Evolutionary conservation across 2,113 vertebrate genomes (phyloP).

Genomic region (Struthio camelus): DNA sequence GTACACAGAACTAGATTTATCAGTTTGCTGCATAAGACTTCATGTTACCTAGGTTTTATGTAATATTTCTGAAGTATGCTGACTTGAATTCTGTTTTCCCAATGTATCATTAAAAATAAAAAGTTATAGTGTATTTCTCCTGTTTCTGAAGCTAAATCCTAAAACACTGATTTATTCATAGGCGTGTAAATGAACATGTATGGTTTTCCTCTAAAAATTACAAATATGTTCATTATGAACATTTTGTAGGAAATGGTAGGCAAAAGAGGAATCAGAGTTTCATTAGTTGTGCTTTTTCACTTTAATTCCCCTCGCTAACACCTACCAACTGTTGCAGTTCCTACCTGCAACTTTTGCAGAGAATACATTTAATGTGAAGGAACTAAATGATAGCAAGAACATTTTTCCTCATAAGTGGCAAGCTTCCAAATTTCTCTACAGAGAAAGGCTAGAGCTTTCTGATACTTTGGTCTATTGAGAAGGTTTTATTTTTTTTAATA

Average conservation of each 20-base stretch:
- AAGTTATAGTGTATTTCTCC: neutral
- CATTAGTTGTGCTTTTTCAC: neutral
- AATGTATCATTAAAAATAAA: neutral
- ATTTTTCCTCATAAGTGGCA: neutral
- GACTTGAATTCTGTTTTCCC: neutral
- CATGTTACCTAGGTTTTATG: neutral
- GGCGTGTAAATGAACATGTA: neutral
- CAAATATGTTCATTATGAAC: neutral
- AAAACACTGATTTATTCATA: neutral
- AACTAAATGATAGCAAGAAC: neutral
- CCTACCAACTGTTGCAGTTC: neutral
- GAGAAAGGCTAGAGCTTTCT: neutral
- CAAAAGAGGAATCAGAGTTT: neutral
- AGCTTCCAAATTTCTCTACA: neutral
- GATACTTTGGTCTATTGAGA: neutral
- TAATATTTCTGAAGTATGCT: neutral
- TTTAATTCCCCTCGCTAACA: neutral
- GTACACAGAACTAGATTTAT: neutral
- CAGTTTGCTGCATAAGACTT: neutral
- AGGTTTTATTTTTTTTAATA: neutral
- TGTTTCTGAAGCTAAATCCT: neutral
- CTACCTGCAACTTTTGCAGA: neutral
- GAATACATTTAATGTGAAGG: neutral
- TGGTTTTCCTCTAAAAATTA: neutral
- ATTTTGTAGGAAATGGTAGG: neutral